Evolutionary conservation across 1,140 invertebrate genomes (phyloP), one percentile per base, ranked within the genome.

Genomic region (Sycophaga agraensis): DNA sequence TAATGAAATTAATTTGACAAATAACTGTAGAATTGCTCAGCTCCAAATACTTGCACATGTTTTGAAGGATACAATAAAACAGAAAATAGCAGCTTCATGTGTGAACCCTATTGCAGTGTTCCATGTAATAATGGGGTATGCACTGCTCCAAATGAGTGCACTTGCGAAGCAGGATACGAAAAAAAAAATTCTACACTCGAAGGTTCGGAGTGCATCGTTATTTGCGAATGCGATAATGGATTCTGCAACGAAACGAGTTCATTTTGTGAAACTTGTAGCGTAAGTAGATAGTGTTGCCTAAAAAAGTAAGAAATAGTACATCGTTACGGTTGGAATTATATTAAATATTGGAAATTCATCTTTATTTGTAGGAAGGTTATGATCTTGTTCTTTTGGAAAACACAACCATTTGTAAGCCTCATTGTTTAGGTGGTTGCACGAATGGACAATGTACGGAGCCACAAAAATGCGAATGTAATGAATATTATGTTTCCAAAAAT

Each of bases 361-460:
- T n/a, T 55, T 24, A 6, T 35, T 57, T 57, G n/a, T 26, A 57
- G 34, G 50, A 53, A 14, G 67, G 64, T 1, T 68, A 66, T 16
- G 21, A 22, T 0, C 39, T 65, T n/a, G 9, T 46, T 0, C n/a
- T n/a, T n/a, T n/a, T n/a, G 4, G 35, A 31, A 16, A 12, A 31
- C 21, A 22, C 49, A 4, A 42, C 54, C 3, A 43, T 4, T 1
- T 66, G 64, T 22, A 11, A 48, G 5, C 59, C 64, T 2, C 21
- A 58, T 16, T 71, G 69, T 49, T 57, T 53, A 0, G 53, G 48
- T 7, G 54, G 21, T 7, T 79, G 77, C 37, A 37, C 39, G 0
- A 69, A 76, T 45, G 72, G 70, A 0, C 48, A 49, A 2, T 79
- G 76, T 45, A 24, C 70, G 0, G 67, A 66, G 1, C 73, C 76